These are phyloP conservation scores for Glossophaga mutica DNA, from an alignment of 2,797 vertebrate species.

Conservation along the genomic window DNA sequence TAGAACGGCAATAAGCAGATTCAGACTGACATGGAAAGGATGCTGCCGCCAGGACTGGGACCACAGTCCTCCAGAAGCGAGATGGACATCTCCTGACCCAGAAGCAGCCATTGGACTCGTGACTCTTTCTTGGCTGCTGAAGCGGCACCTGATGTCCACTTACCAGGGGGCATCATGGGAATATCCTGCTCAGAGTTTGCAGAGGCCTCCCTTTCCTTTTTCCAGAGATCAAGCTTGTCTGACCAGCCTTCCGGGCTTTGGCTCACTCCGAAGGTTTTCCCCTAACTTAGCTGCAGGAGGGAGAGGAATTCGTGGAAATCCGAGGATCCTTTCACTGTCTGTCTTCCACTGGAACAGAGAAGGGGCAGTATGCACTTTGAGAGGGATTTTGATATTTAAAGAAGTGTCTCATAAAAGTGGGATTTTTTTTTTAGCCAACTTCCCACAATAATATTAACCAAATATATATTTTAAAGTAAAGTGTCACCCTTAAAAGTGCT, in stretches of 20 bases:
- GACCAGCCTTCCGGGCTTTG: neutral
- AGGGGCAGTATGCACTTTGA: neutral
- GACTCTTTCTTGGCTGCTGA: neutral
- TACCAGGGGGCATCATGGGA: neutral
- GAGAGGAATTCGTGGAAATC: neutral
- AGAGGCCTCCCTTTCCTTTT: neutral
- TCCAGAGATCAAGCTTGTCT: neutral
- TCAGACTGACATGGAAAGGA: too few species aligned
- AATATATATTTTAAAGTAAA: neutral
- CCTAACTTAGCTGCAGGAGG: neutral
- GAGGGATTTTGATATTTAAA: neutral
- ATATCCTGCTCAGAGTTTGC: neutral
- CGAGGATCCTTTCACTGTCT: neutral
- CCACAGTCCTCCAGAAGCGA: accelerated
- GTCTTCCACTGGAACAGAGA: neutral
- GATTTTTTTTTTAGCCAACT: neutral
- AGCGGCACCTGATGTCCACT: neutral
- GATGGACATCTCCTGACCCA: neutral
- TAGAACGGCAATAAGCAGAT: neutral
- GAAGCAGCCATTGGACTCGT: neutral
- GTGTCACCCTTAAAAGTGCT: neutral
- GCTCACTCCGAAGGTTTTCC: neutral
- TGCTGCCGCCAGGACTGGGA: neutral
- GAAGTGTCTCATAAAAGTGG: neutral
- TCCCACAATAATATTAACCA: neutral